Evolutionary conservation across 1,140 invertebrate species (phyloP), one percentile per base, ranked within the genome.

Genomic region (Idris sp.): DNA sequence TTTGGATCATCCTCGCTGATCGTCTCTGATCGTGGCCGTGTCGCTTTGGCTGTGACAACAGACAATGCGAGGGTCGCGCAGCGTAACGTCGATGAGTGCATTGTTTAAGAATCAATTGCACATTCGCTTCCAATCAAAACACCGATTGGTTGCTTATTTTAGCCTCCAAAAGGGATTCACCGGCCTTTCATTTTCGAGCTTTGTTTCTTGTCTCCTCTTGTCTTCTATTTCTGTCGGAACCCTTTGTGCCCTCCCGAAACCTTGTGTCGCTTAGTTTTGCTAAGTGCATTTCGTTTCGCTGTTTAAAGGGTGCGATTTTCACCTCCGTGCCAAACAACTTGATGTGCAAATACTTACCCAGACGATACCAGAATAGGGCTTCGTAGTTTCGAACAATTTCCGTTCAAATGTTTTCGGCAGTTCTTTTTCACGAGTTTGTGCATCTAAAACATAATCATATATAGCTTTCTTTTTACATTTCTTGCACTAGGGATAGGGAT

Each of bases 81-180:
- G 28, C 13, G 49, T 43, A 31, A 28, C 41, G 43, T 18, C 53
- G 61, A 77, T 68, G 48, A 67, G 30, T 19, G 54, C 31, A 76
- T 76, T 76, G 74, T 76, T 76, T 72, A 72, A 67, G 62, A 72
- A 76, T 76, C 68, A 76, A 76, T 76, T 49, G 64, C 38, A 35
- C 54, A 40, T 75, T 43, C 64, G 54, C 19, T 41, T 44, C 44
- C 41, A 61, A 62, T 68, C 48, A 54, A 61, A 71, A 71, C 65
- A 62, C 7, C 40, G 46, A 48, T 65, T 46, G 33, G 25, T 40
- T 62, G 65, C 74, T 59, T 64, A 59, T 61, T 58, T 58, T 30
- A 9, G 28, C 9, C 6, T n/a, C 28, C n/a, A n/a, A n/a, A n/a
- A n/a, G n/a, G n/a, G n/a, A n/a, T 2, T 30, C 28, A 30, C 8